Evolutionary conservation across 2,797 vertebrate genomes (phyloP), one percentile per base, ranked within the genome.

Genomic region (Xyrichtys novacula): DNA sequence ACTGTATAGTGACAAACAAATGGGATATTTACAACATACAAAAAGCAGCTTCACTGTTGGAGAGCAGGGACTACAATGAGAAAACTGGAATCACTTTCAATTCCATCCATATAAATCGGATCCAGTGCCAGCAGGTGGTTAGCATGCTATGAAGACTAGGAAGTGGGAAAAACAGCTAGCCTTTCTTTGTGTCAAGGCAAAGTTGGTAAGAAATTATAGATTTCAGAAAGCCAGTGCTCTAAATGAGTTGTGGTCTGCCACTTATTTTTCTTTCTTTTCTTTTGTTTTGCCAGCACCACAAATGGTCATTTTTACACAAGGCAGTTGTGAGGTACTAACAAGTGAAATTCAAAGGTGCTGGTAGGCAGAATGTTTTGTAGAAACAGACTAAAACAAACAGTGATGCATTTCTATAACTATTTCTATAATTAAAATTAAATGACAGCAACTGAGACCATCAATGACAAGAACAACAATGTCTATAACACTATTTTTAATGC

Each of bases 181-280:
- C 6, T 20, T 5, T 14, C 34, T 64, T 1, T 31, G 17, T 39
- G 9, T 32, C 29, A 19, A 34, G 20, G 23, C 39, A 42, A 67
- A 31, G 63, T 58, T 77, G 57, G 57, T 19, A 44, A 19, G 58
- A 59, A 70, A 73, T 34, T 16, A 32, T 8, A n/a, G 38, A 53
- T 29, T 28, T 10, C 1, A 58, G 55, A 25, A 46, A 52, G 19
- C 36, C 25, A 53, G 61, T 26, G n/a, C 23, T 32, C 20, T 20
- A 19, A 12, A 38, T 55, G 59, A 46, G 15, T 64, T 22, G 15
- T 14, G 11, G 3, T 3, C 20, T n/a, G 19, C 50, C 31, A 68
- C 14, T 5, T 15, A 31, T 23, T 15, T 16, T 23, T n/a, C n/a
- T n/a, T n/a, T n/a, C n/a, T n/a, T n/a, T n/a, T n/a, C n/a, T n/a